Evolutionary conservation across 2,888 invertebrate genomes (phyloP), one percentile per base, ranked within the genome.

Genomic region (Bhutanitis thaidina): DNA sequence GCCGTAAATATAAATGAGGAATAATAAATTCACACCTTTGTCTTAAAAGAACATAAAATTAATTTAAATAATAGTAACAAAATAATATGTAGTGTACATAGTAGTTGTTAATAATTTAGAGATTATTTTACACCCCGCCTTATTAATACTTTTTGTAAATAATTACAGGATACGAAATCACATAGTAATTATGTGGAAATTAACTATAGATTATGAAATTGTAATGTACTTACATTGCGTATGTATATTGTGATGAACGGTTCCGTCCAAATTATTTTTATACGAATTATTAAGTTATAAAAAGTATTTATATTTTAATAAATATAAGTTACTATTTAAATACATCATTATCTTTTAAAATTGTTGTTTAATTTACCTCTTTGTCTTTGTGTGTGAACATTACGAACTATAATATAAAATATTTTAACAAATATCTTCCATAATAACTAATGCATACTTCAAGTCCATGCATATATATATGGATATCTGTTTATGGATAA

Each of bases 211-310:
- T n/a, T n/a, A 20, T 38, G 52, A 34, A 55, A 43, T 50, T 64
- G 61, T 65, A 59, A 67, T 80, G 72, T 82, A 75, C 79, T 53
- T 87, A 87, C 85, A 79, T 59, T 81, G 55, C 53, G 85, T 88
- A 86, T 57, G 83, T 86, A 71, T 82, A 77, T 81, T 77, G 83
- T 85, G 84, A 86, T 84, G 67, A 58, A 56, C 47, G 56, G 65
- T 54, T 73, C 80, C 83, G 80, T 87, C 85, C 87, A 71, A 70
- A 69, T 65, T 64, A 37, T 55, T 58, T 58, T 64, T 69, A 64
- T 66, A 71, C 72, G 75, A 75, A 69, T 74, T 69, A 72, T 67
- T 75, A 73, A 79, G 65, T 80, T 80, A 80, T 77, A 58, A 67
- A 43, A 67, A 63, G 54, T 78, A 77, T 79, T 79, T 79, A 78